Evolutionary conservation across 1,140 invertebrate species (phyloP).

Genomic region (Caenorhabditis tropicalis): DNA sequence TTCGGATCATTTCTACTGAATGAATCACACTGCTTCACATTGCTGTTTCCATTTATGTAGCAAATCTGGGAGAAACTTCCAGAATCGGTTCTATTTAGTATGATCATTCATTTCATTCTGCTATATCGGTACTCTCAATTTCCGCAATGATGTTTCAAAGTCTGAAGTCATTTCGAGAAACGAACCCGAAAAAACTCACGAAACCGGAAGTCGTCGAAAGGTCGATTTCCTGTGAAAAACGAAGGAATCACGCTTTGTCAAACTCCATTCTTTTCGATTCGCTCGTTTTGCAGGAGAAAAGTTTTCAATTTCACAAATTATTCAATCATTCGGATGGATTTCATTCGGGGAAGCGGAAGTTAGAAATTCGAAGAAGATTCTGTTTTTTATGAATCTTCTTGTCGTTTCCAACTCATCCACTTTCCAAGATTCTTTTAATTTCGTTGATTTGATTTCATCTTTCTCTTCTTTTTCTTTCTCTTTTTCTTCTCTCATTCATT

Average conservation of each 20-base stretch:
- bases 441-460: conserved; percentile 26
- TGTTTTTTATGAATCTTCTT: not conserved
- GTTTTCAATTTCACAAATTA: conserved; percentile 3
- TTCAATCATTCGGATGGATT: not conserved
- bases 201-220: not conserved
- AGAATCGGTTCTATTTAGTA: no score
- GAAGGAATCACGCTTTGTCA: conserved; percentile 41
- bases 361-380: not conserved
- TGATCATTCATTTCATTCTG: no score
- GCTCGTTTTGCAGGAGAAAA: not conserved
- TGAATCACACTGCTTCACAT: no score
- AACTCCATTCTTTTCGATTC: conserved; percentile 14
- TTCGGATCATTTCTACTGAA: no score
- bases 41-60: no score
- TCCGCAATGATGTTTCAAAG: not conserved
- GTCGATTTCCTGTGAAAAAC: conserved; percentile 29
- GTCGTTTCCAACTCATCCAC: not conserved
- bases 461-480: not conserved
- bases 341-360: not conserved
- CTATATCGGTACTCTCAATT: no score
- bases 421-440: conserved; percentile 11
- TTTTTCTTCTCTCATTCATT: not conserved
- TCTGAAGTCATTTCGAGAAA: not conserved
- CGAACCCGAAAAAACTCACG: not conserved
- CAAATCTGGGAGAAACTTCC: no score